Base-by-base conservation (phyloP, 2,113 vertebrate species). In the Eclectus roratus region DNA sequence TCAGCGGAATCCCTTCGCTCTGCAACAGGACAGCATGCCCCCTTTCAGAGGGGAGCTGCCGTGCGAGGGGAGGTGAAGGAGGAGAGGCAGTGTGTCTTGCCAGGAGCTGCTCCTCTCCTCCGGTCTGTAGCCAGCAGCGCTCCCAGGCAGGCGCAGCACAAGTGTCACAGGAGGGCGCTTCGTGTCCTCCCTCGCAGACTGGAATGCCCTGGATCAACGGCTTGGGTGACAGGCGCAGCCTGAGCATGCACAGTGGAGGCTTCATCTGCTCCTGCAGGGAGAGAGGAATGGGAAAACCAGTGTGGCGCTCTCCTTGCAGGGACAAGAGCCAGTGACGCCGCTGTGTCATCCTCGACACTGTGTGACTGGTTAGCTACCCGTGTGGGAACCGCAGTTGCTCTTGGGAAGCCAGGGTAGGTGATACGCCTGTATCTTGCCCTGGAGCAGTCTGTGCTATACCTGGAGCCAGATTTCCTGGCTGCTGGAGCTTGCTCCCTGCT, bases 121-220 rank as follows among this genome's bases (percentile, higher is more conserved):
- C 0, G 0, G 1, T 35, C 47, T n/a, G n/a, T 4, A 21, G 47
- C 20, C 3, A 0, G 28, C 6, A 3, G 16, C 29, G 6, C 58
- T 73, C 19, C 33, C 10, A 68, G 60, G 29, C 55, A 63, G 6
- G 6, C 8, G 3, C 6, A 46, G 50, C 29, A 14, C 56, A 25
- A 29, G 71, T 37, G 78, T 80, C 87, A 87, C 70, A 79, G 53
- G 69, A 94, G 56, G 70, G 73, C 7, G 2, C 84, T 53, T 89
- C 0, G 0, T 44, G 53, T 73, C 78, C n/a, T 88, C 10, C 69
- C 27, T 7, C 44, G 47, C 16, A 15, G 9, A 4, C 2, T 1
- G 55, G 28, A 49, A 12, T 33, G 56, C 43, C 43, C 16, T 44
- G 73, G 18, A 25, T 76, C 16, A 12, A 33, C 37, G 56, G n/a